Evolutionary conservation across 2,797 vertebrate genomes (phyloP).

Genomic region (Paguma larvata): DNA sequence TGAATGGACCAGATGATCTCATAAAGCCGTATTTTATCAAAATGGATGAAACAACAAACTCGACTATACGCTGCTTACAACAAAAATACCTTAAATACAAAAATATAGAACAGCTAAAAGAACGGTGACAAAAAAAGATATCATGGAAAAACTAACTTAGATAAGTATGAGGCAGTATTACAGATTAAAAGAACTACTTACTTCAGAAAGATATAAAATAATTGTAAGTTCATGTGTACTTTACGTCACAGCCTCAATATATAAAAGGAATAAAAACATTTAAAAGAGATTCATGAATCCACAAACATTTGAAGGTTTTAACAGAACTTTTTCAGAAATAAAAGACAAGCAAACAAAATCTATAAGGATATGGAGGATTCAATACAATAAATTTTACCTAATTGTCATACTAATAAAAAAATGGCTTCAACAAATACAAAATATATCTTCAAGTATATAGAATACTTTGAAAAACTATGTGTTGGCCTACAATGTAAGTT

Average conservation of each 20-base stretch:
- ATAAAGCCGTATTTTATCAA: background rate
- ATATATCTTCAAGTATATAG: background rate
- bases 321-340: background rate
- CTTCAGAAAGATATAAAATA: background rate
- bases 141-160: background rate
- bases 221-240: background rate
- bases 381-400: background rate
- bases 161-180: background rate
- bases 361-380: background rate
- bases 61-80: background rate
- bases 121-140: background rate
- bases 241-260: background rate
- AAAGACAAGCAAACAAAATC: background rate
- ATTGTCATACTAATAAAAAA: background rate
- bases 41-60: background rate
- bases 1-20: background rate
- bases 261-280: background rate
- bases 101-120: background rate
- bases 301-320: background rate
- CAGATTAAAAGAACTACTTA: background rate
- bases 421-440: background rate
- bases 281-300: background rate
- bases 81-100: constrained; percentile 6
- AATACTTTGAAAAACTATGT: background rate
- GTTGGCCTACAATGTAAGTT: background rate